These are phyloP conservation scores for Leucania comma DNA, from an alignment of 2,888 invertebrate species.

Conservation along the genomic window DNA sequence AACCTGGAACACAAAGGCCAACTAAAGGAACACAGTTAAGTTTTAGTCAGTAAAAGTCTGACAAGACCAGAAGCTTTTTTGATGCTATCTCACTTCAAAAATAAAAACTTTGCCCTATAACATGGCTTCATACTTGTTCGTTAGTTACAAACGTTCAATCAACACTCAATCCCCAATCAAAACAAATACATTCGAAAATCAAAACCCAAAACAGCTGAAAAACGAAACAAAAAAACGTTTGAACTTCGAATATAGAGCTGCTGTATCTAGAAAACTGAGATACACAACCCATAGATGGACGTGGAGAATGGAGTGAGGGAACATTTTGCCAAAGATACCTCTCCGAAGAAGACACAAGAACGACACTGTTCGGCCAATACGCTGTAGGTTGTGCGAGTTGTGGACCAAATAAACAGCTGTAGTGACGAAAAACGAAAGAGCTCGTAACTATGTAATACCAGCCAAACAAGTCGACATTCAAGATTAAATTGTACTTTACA, in stretches of 20 bases:
- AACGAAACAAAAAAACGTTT: conserved; percentile 19
- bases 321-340: background rate
- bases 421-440: background rate
- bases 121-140: background rate
- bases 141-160: background rate
- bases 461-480: too few species aligned
- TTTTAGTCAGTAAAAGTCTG: too few species aligned
- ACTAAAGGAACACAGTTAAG: too few species aligned
- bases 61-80: too few species aligned
- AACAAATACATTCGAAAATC: background rate
- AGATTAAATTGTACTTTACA: too few species aligned
- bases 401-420: too few species aligned
- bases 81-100: too few species aligned
- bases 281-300: conserved; percentile 5
- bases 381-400: too few species aligned
- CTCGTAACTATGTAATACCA: too few species aligned
- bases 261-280: conserved; percentile 15
- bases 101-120: background rate
- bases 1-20: too few species aligned
- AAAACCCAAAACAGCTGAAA: conserved; percentile 8
- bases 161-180: conserved; percentile 6
- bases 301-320: background rate
- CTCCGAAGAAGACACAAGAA: background rate
- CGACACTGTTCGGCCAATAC: background rate
- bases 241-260: conserved; percentile 15